These are phyloP conservation scores for Auanema freiburgensis DNA, from an alignment of 2,888 invertebrate genomes.

Conservation along the genomic window DNA sequence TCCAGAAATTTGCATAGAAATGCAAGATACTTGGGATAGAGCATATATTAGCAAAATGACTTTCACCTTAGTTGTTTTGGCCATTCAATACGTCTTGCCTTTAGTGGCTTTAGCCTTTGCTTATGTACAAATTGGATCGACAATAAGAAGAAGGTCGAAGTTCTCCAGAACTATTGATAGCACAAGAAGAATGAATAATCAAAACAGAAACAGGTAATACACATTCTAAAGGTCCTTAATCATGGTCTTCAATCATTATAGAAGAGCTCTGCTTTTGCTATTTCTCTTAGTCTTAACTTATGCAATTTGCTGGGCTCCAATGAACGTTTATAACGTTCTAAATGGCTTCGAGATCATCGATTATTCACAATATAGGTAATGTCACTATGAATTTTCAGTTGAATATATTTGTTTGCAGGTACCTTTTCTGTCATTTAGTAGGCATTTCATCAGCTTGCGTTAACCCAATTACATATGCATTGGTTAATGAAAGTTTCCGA, in stretches of 20 bases:
- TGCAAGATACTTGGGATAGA: constrained; percentile 49
- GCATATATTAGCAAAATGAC: constrained; percentile 48
- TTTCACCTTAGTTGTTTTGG: constrained; percentile 51
- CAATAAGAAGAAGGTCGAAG: constrained; percentile 51
- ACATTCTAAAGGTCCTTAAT: too few species aligned
- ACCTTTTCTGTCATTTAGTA: constrained; percentile 73
- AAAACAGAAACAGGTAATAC: constrained; percentile 37
- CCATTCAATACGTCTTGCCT: constrained; percentile 51
- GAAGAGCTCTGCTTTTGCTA: constrained; percentile 80
- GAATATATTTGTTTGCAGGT: constrained; percentile 30
- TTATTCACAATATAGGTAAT: constrained; percentile 57
- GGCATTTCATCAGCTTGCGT: constrained; percentile 88
- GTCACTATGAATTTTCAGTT: background rate
- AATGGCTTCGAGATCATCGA: constrained; percentile 55
- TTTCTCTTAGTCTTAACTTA: constrained; percentile 84
- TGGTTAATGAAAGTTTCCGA: constrained; percentile 86
- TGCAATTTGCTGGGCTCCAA: constrained; percentile 85
- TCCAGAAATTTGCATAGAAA: constrained; percentile 51
- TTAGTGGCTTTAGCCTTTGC: constrained; percentile 54
- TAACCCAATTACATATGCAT: constrained; percentile 85
- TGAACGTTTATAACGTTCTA: constrained; percentile 78
- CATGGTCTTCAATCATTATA: constrained; percentile 19
- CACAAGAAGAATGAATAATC: constrained; percentile 38
- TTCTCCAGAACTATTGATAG: constrained; percentile 40
- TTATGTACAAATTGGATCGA: constrained; percentile 61